Evolutionary conservation across 37 sponge, comb jelly and placozoan genomes (phyloP).

Genomic region (Axinella damicornis): DNA sequence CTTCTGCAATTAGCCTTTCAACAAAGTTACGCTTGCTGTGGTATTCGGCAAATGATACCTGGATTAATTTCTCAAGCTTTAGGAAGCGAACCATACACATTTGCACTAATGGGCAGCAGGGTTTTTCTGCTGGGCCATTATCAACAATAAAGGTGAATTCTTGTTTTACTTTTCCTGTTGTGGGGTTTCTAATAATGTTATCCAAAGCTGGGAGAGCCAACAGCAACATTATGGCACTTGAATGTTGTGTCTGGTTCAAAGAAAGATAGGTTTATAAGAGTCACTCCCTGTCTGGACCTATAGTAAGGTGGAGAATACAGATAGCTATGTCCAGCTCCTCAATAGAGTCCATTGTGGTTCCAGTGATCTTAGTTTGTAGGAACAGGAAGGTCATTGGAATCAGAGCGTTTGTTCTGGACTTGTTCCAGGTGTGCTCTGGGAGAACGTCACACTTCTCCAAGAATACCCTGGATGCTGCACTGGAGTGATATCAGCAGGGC

Average conservation of each 20-base stretch:
- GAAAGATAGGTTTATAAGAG: constrained; percentile 23
- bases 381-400: too few relatives aligned
- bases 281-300: constrained; percentile 13
- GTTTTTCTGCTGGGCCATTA: constrained; percentile 11
- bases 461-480: too few relatives aligned
- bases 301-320: not conserved
- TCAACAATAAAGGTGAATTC: too few relatives aligned
- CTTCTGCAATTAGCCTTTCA: constrained; percentile 8
- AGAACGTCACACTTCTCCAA: too few relatives aligned
- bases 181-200: too few relatives aligned
- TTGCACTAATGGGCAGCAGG: constrained; percentile 23
- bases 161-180: too few relatives aligned
- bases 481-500: too few relatives aligned
- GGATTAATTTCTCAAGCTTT: constrained; percentile 10
- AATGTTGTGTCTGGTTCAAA: constrained; percentile 1
- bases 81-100: constrained; percentile 10
- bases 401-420: too few relatives aligned
- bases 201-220: too few relatives aligned
- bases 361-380: not conserved
- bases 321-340: not conserved
- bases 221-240: constrained; percentile 1
- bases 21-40: constrained; percentile 18
- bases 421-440: too few relatives aligned
- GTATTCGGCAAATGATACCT: constrained; percentile 32
- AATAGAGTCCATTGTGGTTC: not conserved